phyloP scores from a whole-genome alignment of 2,797 vertebrate species.

The Myotis daubentonii region DNA sequence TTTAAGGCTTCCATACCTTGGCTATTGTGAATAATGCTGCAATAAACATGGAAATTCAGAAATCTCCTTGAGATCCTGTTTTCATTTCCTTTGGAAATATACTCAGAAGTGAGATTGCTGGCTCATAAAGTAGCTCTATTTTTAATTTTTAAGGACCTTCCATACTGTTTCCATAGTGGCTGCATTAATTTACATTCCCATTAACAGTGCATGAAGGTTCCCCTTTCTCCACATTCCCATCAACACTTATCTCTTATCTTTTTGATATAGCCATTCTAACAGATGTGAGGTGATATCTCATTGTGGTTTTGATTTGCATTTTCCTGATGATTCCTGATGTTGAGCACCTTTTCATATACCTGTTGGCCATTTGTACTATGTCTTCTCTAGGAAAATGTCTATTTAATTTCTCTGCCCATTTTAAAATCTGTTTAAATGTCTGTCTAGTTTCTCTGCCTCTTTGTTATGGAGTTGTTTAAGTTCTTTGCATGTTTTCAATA shows the following conservation, averaged over 20 bases:
- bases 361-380: background rate
- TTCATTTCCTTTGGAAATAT: background rate
- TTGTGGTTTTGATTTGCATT: background rate
- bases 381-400: background rate
- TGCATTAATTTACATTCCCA: background rate
- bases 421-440: background rate
- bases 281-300: background rate
- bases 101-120: background rate
- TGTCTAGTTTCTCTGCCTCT: background rate
- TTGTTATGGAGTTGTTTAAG: background rate
- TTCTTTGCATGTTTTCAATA: background rate
- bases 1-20: background rate
- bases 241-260: background rate
- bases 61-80: background rate
- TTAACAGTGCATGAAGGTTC: background rate
- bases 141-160: background rate
- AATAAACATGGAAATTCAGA: background rate
- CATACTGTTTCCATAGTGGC: background rate
- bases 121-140: background rate
- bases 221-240: background rate
- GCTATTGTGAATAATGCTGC: background rate
- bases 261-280: background rate
- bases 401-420: background rate
- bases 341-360: background rate
- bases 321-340: background rate